phyloP scores from a whole-genome alignment of 1,140 invertebrate genomes.

The Drosophila pseudoobscura region DNA sequence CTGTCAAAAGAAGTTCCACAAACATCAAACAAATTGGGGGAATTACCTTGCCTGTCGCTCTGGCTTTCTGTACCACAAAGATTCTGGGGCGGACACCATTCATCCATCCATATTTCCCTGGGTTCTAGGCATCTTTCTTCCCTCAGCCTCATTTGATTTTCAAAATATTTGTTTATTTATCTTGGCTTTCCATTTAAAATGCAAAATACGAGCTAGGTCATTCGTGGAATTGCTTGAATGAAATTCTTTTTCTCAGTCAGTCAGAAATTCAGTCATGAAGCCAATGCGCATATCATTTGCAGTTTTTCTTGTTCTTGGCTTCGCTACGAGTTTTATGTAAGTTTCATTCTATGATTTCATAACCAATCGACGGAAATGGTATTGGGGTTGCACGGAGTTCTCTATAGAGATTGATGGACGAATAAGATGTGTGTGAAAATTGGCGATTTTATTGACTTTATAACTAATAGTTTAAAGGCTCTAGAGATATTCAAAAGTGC shows the following conservation, averaged over 20 bases:
- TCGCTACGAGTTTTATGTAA: conserved; percentile 62
- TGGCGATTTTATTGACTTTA: too few species aligned
- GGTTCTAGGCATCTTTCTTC: not conserved
- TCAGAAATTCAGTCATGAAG: conserved; percentile 16
- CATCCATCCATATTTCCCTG: not conserved
- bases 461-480: too few species aligned
- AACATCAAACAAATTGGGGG: not conserved
- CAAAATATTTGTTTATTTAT: conserved; percentile 24
- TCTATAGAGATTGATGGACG: not conserved
- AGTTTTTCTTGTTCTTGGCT: not conserved
- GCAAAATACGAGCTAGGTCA: conserved; percentile 13
- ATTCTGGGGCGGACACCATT: not conserved
- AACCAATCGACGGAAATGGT: conserved; percentile 66
- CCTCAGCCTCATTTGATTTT: conserved; percentile 7
- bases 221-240: conserved; percentile 44
- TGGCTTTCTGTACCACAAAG: not conserved
- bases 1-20: conserved; percentile 24
- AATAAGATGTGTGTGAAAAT: too few species aligned
- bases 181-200: conserved; percentile 38
- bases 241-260: conserved; percentile 49
- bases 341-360: conserved; percentile 63
- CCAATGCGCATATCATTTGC: conserved; percentile 67
- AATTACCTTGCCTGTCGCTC: not conserved
- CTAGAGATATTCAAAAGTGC: too few species aligned
- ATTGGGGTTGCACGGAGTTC: conserved; percentile 52